These are phyloP conservation scores for Pantala flavescens DNA, from an alignment of 1,140 invertebrate species.

Conservation along the genomic window DNA sequence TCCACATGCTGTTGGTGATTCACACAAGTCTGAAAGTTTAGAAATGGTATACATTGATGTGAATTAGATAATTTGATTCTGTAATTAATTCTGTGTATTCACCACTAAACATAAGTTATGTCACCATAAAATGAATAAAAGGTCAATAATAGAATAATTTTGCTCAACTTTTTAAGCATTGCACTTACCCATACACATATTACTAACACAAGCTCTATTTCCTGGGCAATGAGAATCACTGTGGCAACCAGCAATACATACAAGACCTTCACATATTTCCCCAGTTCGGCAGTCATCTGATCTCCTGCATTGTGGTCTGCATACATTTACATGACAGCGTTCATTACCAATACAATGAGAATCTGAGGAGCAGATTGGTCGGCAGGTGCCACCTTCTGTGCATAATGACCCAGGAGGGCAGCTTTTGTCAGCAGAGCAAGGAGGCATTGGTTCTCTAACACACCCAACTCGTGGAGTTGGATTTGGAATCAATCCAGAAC, in stretches of 20 bases:
- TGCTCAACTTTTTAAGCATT: not conserved
- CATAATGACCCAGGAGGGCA: constrained; percentile 59
- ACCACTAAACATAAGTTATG: too few relatives aligned
- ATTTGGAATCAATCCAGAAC: constrained; percentile 65
- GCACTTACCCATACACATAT: constrained; percentile 50
- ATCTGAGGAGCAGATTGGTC: constrained; percentile 62
- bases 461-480: constrained; percentile 66
- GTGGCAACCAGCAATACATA: constrained; percentile 68
- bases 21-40: constrained; percentile 48
- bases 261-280: constrained; percentile 71
- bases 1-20: constrained; percentile 65
- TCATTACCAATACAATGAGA: constrained; percentile 69
- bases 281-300: constrained; percentile 72
- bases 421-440: constrained; percentile 60
- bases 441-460: constrained; percentile 55
- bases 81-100: not conserved
- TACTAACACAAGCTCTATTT: constrained; percentile 57
- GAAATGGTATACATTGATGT: not conserved
- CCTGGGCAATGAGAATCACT: constrained; percentile 63
- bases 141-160: too few relatives aligned
- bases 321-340: constrained; percentile 52
- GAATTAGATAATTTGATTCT: not conserved
- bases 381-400: constrained; percentile 51
- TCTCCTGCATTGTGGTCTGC: constrained; percentile 58
- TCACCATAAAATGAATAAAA: too few relatives aligned